A percentile compares a stretch with the other conserved stretches of the same genome.
Evolutionary conservation across 2,113 vertebrate species (phyloP).

Genomic region (Recurvirostra avosetta): DNA sequence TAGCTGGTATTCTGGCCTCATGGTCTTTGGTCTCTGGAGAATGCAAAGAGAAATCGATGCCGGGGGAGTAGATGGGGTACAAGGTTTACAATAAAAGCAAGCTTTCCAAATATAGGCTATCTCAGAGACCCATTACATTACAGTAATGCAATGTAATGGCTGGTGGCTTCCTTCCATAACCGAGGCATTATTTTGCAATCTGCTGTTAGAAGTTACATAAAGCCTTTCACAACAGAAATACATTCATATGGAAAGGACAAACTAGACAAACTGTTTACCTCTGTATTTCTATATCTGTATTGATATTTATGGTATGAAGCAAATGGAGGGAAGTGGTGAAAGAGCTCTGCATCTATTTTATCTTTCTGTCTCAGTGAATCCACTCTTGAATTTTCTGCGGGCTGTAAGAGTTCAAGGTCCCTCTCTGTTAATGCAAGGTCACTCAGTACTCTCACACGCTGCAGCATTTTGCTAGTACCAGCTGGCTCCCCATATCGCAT

Average conservation of each 20-base stretch:
- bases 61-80: neutral
- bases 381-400: neutral
- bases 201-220: neutral
- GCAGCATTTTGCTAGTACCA: neutral
- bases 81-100: constrained; percentile 3
- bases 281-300: constrained; percentile 11
- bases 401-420: constrained; percentile 42
- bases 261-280: neutral
- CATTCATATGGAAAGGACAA: neutral
- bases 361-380: constrained; percentile 43
- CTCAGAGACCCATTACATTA: neutral
- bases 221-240: neutral
- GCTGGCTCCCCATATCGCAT: neutral
- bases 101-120: neutral
- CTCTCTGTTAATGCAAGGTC: constrained; percentile 6
- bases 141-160: constrained; percentile 23
- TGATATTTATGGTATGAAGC: constrained; percentile 18
- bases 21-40: neutral
- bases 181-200: neutral
- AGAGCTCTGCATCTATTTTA: neutral
- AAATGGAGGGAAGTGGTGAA: constrained; percentile 13
- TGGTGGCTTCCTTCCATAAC: constrained; percentile 17
- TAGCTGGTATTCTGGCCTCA: neutral
- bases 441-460: neutral
- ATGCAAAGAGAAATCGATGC: neutral